Evolutionary conservation across 2,797 vertebrate genomes (phyloP), one percentile per base, ranked within the genome.

Genomic region (Oophaga sylvatica): DNA sequence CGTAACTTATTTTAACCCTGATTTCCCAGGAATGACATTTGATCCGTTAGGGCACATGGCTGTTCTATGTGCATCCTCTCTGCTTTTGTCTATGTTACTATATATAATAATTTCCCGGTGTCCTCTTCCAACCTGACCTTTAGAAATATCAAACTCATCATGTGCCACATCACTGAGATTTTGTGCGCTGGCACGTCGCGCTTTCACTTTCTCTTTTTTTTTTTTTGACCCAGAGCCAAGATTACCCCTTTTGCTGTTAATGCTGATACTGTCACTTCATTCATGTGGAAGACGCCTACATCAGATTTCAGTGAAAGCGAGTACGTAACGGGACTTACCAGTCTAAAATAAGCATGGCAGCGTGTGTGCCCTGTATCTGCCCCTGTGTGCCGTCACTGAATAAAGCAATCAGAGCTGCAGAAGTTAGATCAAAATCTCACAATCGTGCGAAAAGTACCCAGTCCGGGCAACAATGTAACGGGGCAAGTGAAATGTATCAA

Each of bases 81-180:
- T 26, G 19, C 9, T 15, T 56, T 75, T 11, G 19, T 41, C 10
- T 57, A 20, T 60, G 56, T 48, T 84, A 41, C 57, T 75, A 60
- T 76, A 63, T 77, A 84, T 77, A 84, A n/a, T 26, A 2, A 73
- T 31, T 84, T 41, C 56, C 48, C 16, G 41, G 11, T 17, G 57
- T 76, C 70, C 57, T 76, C 29, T 45, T 59, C 59, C 71, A 84
- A 56, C 35, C 31, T 84, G 83, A 84, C 83, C 83, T 84, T 84
- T 84, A 62, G 13, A 84, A 84, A 84, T 84, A 77, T 77, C 71
- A 84, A 84, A 76, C 35, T 53, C 83, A 84, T 77, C 83, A 77
- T 84, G 22, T 65, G 31, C 71, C 71, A 76, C 71, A 65, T 84
- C 71, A 63, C 71, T 84, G 71, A 53, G 70, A 84, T 84, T n/a